Conservation (phyloP, 2,113 vertebrate species). For the Pachycephala philippinensis region DNA sequence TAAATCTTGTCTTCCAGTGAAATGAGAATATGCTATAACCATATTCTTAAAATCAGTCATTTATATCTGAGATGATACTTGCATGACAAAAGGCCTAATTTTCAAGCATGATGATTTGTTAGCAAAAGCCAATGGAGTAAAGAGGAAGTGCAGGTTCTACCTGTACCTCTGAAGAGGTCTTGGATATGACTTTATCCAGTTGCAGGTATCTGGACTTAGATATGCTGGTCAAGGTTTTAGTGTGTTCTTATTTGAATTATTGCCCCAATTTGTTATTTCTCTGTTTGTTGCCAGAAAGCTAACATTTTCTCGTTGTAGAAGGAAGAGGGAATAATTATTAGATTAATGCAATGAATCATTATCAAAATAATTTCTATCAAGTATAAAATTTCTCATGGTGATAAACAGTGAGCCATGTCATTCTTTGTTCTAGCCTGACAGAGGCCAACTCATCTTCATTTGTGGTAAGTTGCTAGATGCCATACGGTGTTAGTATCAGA, state of each 20-base stretch:
- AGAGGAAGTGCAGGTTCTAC: background rate
- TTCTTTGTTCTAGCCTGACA: background rate
- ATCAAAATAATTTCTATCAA: background rate
- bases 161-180: background rate
- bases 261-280: background rate
- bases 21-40: background rate
- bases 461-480: background rate
- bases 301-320: background rate
- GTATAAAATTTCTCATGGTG: background rate
- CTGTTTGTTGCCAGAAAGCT: background rate
- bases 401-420: background rate
- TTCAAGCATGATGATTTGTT: background rate
- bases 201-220: background rate
- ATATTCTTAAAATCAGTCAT: background rate
- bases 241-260: background rate
- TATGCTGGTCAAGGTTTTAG: background rate
- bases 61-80: background rate
- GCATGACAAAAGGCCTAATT: background rate
- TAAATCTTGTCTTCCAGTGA: background rate
- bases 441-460: background rate
- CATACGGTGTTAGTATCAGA: background rate
- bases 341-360: background rate
- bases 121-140: background rate
- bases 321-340: background rate
- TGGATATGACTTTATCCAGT: background rate